phyloP scores from a whole-genome alignment of 1,140 invertebrate species.

The Lerema accius region DNA sequence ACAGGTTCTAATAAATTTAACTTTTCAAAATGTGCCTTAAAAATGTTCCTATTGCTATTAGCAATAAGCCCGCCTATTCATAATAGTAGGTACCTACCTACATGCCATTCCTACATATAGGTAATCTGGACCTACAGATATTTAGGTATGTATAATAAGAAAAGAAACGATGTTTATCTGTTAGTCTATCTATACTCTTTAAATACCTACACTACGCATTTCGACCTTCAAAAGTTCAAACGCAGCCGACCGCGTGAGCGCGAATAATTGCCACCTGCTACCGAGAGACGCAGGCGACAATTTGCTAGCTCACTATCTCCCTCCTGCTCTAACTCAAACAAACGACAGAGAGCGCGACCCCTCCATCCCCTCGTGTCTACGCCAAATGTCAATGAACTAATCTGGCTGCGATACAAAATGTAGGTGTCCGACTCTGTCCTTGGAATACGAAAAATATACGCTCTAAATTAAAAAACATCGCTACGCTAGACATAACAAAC shows the following conservation, averaged over 20 bases:
- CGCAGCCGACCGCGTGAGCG: slow-evolving; percentile 57
- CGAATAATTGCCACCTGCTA: slow-evolving; percentile 73
- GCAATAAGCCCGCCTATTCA: no score
- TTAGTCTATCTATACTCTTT: no score
- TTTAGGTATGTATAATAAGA: no score
- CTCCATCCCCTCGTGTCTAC: slow-evolving; percentile 65
- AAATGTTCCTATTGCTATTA: no score
- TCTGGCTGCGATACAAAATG: slow-evolving; percentile 65
- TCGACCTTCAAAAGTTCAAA: slow-evolving; percentile 78
- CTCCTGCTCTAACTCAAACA: slow-evolving; percentile 49
- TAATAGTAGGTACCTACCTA: no score
- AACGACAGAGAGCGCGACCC: slow-evolving; percentile 39
- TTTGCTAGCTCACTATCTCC: slow-evolving; percentile 50
- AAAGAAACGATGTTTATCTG: no score
- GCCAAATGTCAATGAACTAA: slow-evolving; percentile 78
- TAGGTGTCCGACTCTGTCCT: slow-evolving; percentile 50
- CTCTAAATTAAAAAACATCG: slow-evolving; percentile 27
- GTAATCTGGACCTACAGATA: no score
- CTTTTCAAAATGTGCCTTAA: no score
- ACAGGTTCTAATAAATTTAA: no score
- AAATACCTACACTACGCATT: slow-evolving; percentile 35
- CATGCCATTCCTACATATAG: no score
- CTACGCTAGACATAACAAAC: no score
- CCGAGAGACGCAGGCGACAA: slow-evolving; percentile 65
- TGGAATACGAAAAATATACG: slow-evolving; percentile 33